These are phyloP conservation scores for Panagrolaimus sp. DNA, from an alignment of 1,140 invertebrate species.

Conservation along the genomic window DNA sequence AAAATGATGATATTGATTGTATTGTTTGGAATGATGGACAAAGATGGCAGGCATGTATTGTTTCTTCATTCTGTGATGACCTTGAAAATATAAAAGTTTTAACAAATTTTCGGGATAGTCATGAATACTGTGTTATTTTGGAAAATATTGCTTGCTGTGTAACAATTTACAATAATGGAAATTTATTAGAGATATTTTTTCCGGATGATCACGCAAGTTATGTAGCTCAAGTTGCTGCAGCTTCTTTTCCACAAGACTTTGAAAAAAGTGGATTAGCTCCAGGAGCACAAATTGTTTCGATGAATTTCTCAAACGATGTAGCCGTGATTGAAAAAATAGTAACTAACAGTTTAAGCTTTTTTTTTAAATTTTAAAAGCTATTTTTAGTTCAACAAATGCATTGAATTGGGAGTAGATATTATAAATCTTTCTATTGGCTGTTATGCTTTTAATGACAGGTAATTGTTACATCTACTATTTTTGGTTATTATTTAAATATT, in stretches of 20 bases:
- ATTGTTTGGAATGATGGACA: conserved; percentile 81
- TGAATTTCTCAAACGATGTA: too few species aligned
- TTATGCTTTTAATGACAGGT: too few species aligned
- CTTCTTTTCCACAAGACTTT: conserved; percentile 79
- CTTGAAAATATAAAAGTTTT: conserved; percentile 71
- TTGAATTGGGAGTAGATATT: conserved; percentile 68
- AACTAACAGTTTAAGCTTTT: conserved; percentile 84
- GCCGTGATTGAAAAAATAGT: conserved; percentile 76
- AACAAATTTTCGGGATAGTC: conserved; percentile 76
- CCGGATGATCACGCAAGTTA: conserved; percentile 79
- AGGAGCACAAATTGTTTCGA: conserved; percentile 86
- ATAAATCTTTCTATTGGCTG: conserved; percentile 98
- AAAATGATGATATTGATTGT: too few species aligned
- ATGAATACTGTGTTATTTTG: conserved; percentile 74
- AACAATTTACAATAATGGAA: conserved; percentile 86
- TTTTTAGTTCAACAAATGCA: conserved; percentile 64
- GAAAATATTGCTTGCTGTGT: conserved; percentile 83
- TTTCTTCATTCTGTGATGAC: conserved; percentile 77
- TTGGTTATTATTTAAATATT: too few species aligned
- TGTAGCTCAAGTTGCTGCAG: conserved; percentile 88
- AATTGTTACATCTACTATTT: too few species aligned
- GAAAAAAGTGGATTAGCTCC: conserved; percentile 90
- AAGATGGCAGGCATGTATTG: conserved; percentile 70
- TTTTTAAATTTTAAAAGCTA: too few species aligned
- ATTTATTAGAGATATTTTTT: conserved; percentile 80